Percentiles rank a stretch among this genome's conserved stretches.
Evolutionary conservation across 2,888 invertebrate species (phyloP).

Genomic region (Lasioglossum pauxillum): DNA sequence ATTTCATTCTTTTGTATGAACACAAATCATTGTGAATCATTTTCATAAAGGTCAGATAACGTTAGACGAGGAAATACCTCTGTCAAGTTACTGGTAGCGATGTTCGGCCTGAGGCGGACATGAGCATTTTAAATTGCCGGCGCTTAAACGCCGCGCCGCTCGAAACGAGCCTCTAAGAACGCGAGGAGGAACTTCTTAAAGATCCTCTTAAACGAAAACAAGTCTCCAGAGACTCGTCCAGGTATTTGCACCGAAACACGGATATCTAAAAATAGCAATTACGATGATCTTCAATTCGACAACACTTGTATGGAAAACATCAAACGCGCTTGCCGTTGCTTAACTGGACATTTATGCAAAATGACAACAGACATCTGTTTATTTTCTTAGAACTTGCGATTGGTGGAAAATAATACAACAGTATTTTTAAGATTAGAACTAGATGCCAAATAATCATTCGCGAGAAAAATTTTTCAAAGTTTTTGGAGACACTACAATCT

Average conservation of each 20-base stretch:
- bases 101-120: conserved; percentile 25
- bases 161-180: conserved; percentile 49
- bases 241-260: conserved; percentile 36
- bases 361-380: not conserved
- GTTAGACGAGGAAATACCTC: conserved; percentile 42
- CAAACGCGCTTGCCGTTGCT: not conserved
- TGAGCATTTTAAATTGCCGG: conserved; percentile 43
- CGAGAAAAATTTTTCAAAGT: not conserved
- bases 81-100: conserved; percentile 15
- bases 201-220: conserved; percentile 57
- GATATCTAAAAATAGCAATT: conserved; percentile 48
- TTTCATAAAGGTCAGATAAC: conserved; percentile 53
- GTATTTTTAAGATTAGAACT: not conserved
- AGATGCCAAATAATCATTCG: not conserved
- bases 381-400: not conserved
- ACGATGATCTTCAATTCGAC: conserved; percentile 24
- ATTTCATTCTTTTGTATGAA: conserved; percentile 3
- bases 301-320: conserved; percentile 13
- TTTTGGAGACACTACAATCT: too few species aligned
- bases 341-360: not conserved
- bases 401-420: not conserved
- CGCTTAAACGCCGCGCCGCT: conserved; percentile 39
- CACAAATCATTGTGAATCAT: conserved; percentile 34
- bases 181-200: conserved; percentile 57
- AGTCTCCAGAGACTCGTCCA: conserved; percentile 23